Base-by-base conservation (phyloP, 2,888 invertebrate genomes). In the Troides aeacus region DNA sequence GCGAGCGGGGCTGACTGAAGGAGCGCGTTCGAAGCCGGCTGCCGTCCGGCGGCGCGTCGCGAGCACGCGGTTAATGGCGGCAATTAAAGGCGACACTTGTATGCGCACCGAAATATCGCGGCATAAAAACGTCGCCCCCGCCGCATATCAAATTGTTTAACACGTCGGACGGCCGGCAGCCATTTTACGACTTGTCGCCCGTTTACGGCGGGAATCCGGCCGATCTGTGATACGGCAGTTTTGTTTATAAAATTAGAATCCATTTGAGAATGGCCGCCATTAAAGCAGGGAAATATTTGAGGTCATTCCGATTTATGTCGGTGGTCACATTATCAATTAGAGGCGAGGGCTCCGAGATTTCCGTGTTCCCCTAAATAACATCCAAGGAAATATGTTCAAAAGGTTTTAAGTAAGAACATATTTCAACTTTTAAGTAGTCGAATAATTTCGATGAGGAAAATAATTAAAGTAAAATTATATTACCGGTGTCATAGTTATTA, bases 61-160 rank as follows among this genome's bases (percentile, higher is more conserved):
- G 83, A 83, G 84, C 86, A 85, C 81, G 86, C 85, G 80, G 87
- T 89, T 89, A 89, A 89, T 89, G 85, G 85, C 78, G 75, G 86
- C 87, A 90, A 91, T 92, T 92, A 90, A 90, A 87, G 81, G 81
- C 81, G 84, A 83, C 84, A 84, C 84, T 85, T 81, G 81, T 80
- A 77, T 76, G 78, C 79, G 83, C 80, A 89, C 89, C 86, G 83
- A 90, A 89, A 90, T 90, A 90, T 89, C 85, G 84, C 81, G 81
- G 81, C 85, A 88, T 91, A 89, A 90, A 89, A 88, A 87, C 80
- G 87, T 87, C 88, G 84, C 82, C 85, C 83, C 83, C 82, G 84
- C 84, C 84, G 84, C 85, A 85, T 88, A 88, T 90, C 90, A 87
- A 88, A 89, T 89, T 89, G 88, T 89, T 88, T 87, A 87, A 89